These are phyloP conservation scores for Rhombomys opimus DNA, from an alignment of 2,113 vertebrate genomes.

Conservation along the genomic window DNA sequence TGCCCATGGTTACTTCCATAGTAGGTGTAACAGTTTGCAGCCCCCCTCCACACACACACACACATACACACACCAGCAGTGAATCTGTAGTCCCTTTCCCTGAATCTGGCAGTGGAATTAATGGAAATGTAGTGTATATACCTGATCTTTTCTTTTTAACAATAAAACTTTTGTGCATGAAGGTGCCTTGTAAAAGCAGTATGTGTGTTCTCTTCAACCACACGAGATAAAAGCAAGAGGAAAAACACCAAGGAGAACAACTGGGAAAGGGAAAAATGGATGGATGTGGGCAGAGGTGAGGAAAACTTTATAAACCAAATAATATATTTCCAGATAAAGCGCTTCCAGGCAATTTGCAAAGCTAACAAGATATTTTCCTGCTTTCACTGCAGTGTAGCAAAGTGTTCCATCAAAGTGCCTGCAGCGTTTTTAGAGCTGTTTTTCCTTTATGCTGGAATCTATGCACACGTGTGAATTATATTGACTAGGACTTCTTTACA, in stretches of 20 bases:
- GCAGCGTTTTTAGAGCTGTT: neutral
- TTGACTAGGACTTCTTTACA: conserved; percentile 17
- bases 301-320: conserved; percentile 40
- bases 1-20: neutral
- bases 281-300: neutral
- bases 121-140: neutral
- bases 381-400: neutral
- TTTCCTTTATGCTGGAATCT: conserved; percentile 42
- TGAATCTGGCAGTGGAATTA: neutral
- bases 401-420: neutral
- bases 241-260: neutral
- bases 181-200: neutral
- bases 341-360: conserved; percentile 26
- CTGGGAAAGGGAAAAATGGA: neutral
- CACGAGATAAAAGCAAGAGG: neutral
- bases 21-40: neutral
- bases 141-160: neutral
- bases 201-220: neutral
- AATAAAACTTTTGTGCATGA: neutral
- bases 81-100: too few species aligned
- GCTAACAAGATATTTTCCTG: conserved; percentile 13
- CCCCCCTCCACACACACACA: too few species aligned
- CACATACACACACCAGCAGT: neutral
- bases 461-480: neutral
- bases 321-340: neutral